Base-by-base conservation (phyloP, 2,113 vertebrate genomes). In the Petroica traversi region DNA sequence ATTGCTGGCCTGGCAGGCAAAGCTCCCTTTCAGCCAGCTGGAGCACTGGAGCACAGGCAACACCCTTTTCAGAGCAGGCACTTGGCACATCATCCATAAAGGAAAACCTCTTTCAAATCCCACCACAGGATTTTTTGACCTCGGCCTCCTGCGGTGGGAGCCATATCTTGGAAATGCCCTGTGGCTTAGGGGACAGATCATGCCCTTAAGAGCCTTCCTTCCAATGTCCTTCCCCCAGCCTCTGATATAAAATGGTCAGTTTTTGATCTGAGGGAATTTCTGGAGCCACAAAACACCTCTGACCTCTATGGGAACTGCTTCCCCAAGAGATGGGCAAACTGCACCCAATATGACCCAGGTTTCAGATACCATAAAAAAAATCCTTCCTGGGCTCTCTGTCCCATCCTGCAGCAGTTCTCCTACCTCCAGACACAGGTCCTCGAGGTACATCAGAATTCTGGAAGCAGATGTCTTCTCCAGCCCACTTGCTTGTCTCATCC, bases 141-240 rank as follows among this genome's bases (percentile, higher is more conserved):
- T 78, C 49, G 40, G 4, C 17, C 12, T 80, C 23, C 55, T 55
- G 25, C 17, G 24, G 5, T 5, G 0, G 6, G 23, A 9, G 1
- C 3, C 46, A 12, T 3, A 1, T 4, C 31, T 48, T n/a, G 15
- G 10, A 79, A 51, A 46, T 0, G 0, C 0, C 0, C 8, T 43
- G n/a, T 10, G 46, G 9, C 5, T 48, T 36, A 76, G 22, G 45
- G 55, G 31, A 17, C 5, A 73, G 33, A 29, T 45, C 23, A 43
- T 0, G 0, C 4, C 31, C 40, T 61, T 45, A 19, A 3, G 36
- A 78, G 6, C 10, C 12, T 8, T 69, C 28, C 31, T 55, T 69
- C 24, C 41, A 46, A 20, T 9, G 4, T 9, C 29, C 62, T 66
- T 22, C 2, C 24, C 34, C 1, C 25, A 45, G 2, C 3, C 7